phyloP scores from a whole-genome alignment of 2,113 vertebrate genomes.

The Rhinichthys klamathensis region DNA sequence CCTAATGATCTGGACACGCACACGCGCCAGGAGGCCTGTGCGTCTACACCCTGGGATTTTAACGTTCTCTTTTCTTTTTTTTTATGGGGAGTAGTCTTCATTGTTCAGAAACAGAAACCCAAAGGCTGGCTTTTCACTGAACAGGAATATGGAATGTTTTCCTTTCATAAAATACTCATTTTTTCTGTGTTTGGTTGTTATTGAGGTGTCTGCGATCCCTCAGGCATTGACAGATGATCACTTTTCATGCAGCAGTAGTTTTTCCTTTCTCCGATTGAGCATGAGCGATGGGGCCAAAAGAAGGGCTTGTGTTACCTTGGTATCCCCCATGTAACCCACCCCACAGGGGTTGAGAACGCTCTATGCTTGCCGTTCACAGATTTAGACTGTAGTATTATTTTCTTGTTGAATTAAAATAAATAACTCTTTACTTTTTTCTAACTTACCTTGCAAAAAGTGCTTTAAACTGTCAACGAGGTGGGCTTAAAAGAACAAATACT shows the following conservation, averaged over 20 bases:
- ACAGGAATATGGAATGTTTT: conserved; percentile 12
- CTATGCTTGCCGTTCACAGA: neutral
- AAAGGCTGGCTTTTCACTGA: neutral
- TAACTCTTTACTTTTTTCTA: neutral
- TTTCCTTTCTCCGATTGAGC: conserved; percentile 18
- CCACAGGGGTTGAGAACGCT: neutral
- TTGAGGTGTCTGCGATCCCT: conserved; percentile 15
- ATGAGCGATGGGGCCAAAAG: neutral
- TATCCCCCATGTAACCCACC: neutral
- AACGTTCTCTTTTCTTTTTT: conserved; percentile 12
- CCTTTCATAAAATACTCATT: neutral
- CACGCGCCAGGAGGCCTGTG: conserved; percentile 16
- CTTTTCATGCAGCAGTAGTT: conserved; percentile 5
- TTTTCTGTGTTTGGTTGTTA: neutral
- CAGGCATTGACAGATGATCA: conserved; percentile 36
- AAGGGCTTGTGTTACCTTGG: conserved; percentile 24
- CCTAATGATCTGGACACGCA: conserved; percentile 36
- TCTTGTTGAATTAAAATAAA: neutral
- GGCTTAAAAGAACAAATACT: neutral
- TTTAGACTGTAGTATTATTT: neutral
- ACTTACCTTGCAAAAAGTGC: neutral
- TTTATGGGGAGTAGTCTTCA: neutral
- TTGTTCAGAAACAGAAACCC: conserved; percentile 32
- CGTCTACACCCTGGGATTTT: conserved; percentile 14
- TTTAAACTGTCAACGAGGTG: neutral